Base-by-base conservation (phyloP, 2,797 vertebrate genomes). In the Peromyscus nudipes region DNA sequence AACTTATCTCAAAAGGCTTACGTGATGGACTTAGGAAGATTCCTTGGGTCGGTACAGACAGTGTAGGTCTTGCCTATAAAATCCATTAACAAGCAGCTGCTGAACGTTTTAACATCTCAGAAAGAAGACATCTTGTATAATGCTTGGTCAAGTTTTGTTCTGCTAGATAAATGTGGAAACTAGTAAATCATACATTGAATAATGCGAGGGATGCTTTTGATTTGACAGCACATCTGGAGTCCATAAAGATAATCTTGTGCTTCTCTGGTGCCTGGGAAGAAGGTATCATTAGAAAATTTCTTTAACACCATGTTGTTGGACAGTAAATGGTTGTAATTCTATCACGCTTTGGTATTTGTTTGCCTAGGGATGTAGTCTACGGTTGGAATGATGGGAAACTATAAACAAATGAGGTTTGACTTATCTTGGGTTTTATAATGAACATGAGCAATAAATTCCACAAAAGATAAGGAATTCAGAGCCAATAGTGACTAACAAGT, bases 151-250 rank as follows among this genome's bases (percentile, higher is more conserved):
- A 84, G 75, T 83, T 95, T 62, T 96, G 46, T 46, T 82, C 43
- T 80, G 65, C 46, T 46, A 81, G 77, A 85, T 82, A 76, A 93
- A 86, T n/a, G 75, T 83, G 40, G 65, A 91, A 93, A 95, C 37
- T 83, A 82, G 80, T 82, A 17, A 88, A 89, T 85, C 69, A 79
- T 79, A 29, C 0, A 29, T 91, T 69, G 87, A 85, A 83, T 71
- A 76, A 9, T 43, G 84, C n/a, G 37, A 73, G 85, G 79, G 81
- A 87, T 77, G 21, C 17, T 91, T 94, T 96, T 71, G 92, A 83
- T 77, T 94, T 94, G 84, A 92, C 49, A 85, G 80, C 64, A 95
- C 92, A 96, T 96, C 92, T 98, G 92, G 95, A 97, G 40, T 46
- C 69, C 75, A 87, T 97, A 93, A 95, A 97, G 91, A 97, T 97